These are phyloP conservation scores for Xestoiulus laeticollis DNA, from an alignment of 2,888 invertebrate genomes.

Conservation along the genomic window DNA sequence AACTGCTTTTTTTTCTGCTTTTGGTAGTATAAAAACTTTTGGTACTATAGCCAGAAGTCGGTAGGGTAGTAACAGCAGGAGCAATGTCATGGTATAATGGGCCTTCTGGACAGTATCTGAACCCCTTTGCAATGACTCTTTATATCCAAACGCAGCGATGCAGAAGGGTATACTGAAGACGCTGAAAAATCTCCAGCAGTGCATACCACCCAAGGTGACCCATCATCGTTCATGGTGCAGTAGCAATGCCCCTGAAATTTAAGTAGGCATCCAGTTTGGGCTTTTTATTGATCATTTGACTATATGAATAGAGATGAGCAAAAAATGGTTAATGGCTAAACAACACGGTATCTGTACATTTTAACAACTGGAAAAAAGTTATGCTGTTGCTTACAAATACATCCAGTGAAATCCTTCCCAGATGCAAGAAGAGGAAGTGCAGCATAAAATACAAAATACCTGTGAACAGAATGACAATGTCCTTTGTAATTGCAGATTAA, in stretches of 20 bases:
- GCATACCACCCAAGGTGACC: slow-evolving; percentile 29
- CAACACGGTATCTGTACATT: no score
- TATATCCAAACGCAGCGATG: background rate
- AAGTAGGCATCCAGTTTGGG: background rate
- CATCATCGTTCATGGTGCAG: slow-evolving; percentile 28
- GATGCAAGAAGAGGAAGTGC: no score
- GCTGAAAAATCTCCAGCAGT: slow-evolving; percentile 21
- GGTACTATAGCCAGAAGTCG: background rate
- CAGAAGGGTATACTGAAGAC: slow-evolving; percentile 28
- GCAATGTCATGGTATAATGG: slow-evolving; percentile 2
- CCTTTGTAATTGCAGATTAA: no score
- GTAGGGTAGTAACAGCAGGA: background rate
- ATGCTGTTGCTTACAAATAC: no score
- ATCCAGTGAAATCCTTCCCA: no score
- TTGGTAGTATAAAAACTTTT: background rate
- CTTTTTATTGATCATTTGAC: background rate
- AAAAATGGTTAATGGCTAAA: no score
- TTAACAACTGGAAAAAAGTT: no score
- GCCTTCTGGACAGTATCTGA: slow-evolving; percentile 28
- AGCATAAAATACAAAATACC: no score
- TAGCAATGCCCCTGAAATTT: slow-evolving; percentile 2
- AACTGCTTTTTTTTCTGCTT: background rate
- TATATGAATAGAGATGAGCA: background rate
- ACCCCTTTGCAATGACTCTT: background rate
- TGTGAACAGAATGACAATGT: no score